A percentile compares a stretch with the other conserved stretches of the same genome.
Evolutionary conservation across 2,113 vertebrate genomes (phyloP).

Genomic region (Montifringilla adamsi): DNA sequence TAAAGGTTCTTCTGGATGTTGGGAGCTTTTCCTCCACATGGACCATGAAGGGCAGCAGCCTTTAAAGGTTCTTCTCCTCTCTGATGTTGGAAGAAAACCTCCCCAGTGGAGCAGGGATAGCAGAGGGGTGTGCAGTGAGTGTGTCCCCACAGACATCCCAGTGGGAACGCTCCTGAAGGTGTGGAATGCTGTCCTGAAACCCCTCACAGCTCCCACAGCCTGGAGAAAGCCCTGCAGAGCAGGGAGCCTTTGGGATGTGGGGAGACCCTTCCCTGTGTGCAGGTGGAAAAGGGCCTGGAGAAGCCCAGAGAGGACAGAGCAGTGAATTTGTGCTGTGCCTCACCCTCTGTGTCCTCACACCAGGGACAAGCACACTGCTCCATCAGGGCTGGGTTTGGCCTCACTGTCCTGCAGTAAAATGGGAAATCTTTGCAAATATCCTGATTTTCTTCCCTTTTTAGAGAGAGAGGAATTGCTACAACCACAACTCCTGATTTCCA

Average conservation of each 20-base stretch:
- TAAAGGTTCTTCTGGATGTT: background rate
- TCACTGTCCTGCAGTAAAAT: background rate
- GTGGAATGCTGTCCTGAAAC: no score
- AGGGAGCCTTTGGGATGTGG: background rate
- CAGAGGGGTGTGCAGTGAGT: background rate
- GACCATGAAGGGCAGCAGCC: background rate
- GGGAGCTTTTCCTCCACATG: background rate
- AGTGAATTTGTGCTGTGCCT: background rate
- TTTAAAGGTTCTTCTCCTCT: background rate
- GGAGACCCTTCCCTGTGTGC: conserved; percentile 48
- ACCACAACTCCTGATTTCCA: background rate
- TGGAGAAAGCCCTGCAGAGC: background rate
- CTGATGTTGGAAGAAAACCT: background rate
- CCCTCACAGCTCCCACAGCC: rapidly evolving
- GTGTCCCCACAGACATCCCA: rapidly evolving
- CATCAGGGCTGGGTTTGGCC: background rate
- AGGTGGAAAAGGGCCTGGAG: background rate
- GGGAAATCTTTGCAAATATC: background rate
- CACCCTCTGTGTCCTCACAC: background rate
- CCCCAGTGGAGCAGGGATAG: background rate
- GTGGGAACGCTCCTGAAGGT: background rate
- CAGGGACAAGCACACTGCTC: background rate
- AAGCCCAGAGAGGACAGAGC: background rate
- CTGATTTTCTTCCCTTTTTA: background rate
- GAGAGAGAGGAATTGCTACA: background rate